Conservation (phyloP, 2,888 invertebrate species). For the Isoperla grammatica region DNA sequence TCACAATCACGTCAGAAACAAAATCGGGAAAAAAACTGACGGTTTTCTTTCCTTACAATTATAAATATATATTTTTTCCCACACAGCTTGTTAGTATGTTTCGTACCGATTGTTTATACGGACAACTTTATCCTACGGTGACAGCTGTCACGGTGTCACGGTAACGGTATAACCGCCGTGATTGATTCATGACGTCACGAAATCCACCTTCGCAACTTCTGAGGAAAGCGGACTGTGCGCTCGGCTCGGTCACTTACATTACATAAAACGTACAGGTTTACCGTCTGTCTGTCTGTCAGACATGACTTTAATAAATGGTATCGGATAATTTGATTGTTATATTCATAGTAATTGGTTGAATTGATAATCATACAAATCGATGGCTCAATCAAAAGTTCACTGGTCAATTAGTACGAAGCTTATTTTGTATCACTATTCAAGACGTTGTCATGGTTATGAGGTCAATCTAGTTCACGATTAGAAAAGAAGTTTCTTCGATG, state of each 20-base stretch:
- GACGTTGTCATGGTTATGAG: too few relatives aligned
- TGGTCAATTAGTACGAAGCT: too few relatives aligned
- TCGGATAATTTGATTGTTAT: too few relatives aligned
- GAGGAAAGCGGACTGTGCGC: not conserved
- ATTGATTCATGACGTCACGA: conserved; percentile 6
- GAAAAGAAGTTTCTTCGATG: too few relatives aligned
- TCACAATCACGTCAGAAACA: too few relatives aligned
- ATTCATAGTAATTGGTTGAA: too few relatives aligned
- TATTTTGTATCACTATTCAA: too few relatives aligned
- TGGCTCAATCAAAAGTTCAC: too few relatives aligned
- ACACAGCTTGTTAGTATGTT: conserved; percentile 2
- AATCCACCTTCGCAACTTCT: not conserved
- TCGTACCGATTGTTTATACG: conserved; percentile 3
- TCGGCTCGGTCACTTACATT: not conserved
- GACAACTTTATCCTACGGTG: conserved; percentile 12
- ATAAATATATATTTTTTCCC: conserved; percentile 12
- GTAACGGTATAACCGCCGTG: not conserved
- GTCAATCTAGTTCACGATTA: too few relatives aligned
- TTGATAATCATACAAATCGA: too few relatives aligned
- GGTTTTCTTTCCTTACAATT: not conserved
- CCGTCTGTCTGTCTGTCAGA: not conserved
- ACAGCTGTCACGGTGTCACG: conserved; percentile 9
- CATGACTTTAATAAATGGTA: not conserved
- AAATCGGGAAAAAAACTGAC: too few relatives aligned
- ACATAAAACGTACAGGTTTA: not conserved